phyloP scores from a whole-genome alignment of 1,140 invertebrate species.

The Calliphora vicina region DNA sequence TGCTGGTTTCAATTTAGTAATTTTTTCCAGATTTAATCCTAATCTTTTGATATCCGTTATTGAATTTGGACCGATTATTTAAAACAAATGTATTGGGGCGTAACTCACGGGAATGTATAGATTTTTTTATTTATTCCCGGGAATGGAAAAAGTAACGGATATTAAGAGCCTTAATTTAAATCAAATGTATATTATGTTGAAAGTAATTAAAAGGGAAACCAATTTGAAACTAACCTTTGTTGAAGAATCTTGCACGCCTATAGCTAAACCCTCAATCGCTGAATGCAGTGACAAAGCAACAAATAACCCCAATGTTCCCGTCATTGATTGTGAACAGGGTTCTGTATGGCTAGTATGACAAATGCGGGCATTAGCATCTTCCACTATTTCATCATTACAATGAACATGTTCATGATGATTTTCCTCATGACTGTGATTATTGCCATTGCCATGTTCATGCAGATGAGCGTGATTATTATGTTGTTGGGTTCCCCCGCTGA shows the following conservation, averaged over 20 bases:
- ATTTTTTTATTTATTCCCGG: too few relatives aligned
- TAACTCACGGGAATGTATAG: too few relatives aligned
- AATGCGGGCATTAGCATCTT: constrained; percentile 67
- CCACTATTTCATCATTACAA: constrained; percentile 53
- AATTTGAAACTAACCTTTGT: constrained; percentile 69
- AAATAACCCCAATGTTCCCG: constrained; percentile 70
- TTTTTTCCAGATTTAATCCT: too few relatives aligned
- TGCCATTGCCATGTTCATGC: background rate
- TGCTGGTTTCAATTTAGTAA: too few relatives aligned
- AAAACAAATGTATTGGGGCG: too few relatives aligned
- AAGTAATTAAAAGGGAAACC: too few relatives aligned
- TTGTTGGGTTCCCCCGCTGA: background rate
- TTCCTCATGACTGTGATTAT: background rate
- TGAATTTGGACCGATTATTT: too few relatives aligned
- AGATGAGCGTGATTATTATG: background rate
- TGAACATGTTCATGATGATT: constrained; percentile 26
- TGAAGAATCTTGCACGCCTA: constrained; percentile 75
- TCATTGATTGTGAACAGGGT: constrained; percentile 68
- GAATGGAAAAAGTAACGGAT: too few relatives aligned
- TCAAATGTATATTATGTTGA: too few relatives aligned
- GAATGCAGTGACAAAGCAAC: constrained; percentile 80
- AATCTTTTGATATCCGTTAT: too few relatives aligned
- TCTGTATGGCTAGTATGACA: constrained; percentile 72
- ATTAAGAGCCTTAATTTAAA: too few relatives aligned
- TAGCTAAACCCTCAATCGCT: constrained; percentile 82